These are phyloP conservation scores for Oscheius sp. DNA, from an alignment of 1,140 invertebrate genomes.

Conservation along the genomic window DNA sequence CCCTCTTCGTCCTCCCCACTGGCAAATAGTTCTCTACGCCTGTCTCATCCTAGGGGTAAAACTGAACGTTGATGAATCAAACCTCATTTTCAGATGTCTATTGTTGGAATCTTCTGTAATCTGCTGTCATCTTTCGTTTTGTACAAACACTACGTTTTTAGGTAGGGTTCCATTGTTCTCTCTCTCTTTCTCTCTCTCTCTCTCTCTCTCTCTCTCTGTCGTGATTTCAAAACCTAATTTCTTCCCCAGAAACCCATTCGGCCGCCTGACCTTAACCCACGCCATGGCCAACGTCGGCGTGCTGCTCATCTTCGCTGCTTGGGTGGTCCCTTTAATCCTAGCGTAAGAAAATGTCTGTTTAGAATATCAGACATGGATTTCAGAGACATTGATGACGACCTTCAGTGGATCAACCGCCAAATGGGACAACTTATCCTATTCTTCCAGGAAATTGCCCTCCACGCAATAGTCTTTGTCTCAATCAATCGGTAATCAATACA, in stretches of 20 bases:
- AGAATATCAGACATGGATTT: neutral
- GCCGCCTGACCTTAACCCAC: neutral
- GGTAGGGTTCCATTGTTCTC: neutral
- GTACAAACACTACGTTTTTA: neutral
- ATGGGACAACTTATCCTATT: neutral
- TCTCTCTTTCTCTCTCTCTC: neutral
- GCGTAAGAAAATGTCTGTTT: neutral
- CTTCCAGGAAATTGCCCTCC: constrained; percentile 4
- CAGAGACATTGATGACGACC: neutral
- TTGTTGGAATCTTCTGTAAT: neutral
- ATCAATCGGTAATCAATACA: neutral
- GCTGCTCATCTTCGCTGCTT: neutral
- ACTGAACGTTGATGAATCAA: too few relatives aligned
- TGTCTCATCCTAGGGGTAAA: too few relatives aligned
- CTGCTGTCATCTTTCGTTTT: neutral
- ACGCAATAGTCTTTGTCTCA: neutral
- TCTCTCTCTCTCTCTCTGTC: neutral
- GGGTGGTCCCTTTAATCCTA: neutral
- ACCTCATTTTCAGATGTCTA: neutral
- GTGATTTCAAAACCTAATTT: neutral
- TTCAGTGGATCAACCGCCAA: neutral
- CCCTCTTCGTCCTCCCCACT: too few relatives aligned
- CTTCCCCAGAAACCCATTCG: neutral
- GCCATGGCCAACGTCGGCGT: neutral
- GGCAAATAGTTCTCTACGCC: too few relatives aligned